Base-by-base conservation (phyloP, 2,113 vertebrate species). In the Typhlomys cinereus region DNA sequence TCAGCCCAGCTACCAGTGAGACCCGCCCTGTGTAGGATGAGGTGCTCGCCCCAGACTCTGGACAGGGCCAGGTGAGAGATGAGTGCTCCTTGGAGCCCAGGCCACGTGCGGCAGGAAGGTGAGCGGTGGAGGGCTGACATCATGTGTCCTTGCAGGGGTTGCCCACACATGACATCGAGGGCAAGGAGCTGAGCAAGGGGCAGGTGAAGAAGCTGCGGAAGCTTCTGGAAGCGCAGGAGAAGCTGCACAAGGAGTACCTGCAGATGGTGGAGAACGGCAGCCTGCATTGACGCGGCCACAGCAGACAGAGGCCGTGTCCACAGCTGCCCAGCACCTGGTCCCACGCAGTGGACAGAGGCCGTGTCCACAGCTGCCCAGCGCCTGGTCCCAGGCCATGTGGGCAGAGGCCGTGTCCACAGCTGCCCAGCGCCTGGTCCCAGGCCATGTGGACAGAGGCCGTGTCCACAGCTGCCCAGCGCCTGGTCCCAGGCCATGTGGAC, bases 161-260 rank as follows among this genome's bases (percentile, higher is more conserved):
- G 96, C 99, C 99, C 34, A 99, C 99, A 0, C 99, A 99, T 11
- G 99, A 99, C 44, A 66, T 78, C 0, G 99, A 99, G 89, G 99
- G 99, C 80, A 99, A 99, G 96, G 99, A 99, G 96, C 97, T 99
- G 85, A 99, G 99, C 97, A 99, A 99, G 96, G 99, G 99, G 20
- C 99, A 99, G 81, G 96, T 97, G 82, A 99, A 99, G 98, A 99
- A 99, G 97, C 98, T 99, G 67, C 98, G 97, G 62, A 99, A 99
- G 96, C 98, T 99, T 12, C 98, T 98, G 14, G 99, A 99, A 89
- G 96, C 98, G 0, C 99, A 99, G 96, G 99, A 99, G 79, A 99
- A 99, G 90, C 94, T 99, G 0, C 93, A 99, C 97, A 97, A 96
- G 7, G 99, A 99, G 11, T 99, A 98, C 89, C 97, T 99, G 74